These are phyloP conservation scores for Bubo blakistoni DNA, from an alignment of 2,113 vertebrate genomes.

Conservation along the genomic window DNA sequence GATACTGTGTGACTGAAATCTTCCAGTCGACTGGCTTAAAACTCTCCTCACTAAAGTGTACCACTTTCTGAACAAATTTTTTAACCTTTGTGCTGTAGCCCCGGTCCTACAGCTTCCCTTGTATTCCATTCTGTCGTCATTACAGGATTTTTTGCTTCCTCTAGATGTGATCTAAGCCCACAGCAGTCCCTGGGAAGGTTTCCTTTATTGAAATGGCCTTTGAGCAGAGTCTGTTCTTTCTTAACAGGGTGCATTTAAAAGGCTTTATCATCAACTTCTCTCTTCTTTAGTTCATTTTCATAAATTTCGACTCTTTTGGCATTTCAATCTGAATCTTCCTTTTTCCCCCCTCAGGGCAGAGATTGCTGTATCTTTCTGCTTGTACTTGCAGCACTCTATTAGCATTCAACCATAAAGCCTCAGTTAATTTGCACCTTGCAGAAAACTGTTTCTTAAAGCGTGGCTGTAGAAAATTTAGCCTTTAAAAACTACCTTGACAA, in stretches of 20 bases:
- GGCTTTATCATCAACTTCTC: neutral
- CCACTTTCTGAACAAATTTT: accelerated
- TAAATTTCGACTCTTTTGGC: neutral
- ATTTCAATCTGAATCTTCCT: neutral
- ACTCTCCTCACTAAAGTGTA: accelerated
- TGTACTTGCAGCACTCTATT: neutral
- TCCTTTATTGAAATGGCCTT: neutral
- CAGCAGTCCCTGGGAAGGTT: neutral
- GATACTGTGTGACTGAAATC: neutral
- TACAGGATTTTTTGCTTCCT: neutral
- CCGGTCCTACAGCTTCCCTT: neutral
- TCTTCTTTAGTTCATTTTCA: neutral
- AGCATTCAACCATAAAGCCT: neutral
- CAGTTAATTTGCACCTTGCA: neutral
- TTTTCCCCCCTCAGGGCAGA: neutral
- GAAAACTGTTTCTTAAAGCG: neutral
- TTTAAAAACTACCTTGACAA: neutral
- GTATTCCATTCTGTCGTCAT: accelerated
- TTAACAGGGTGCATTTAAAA: neutral
- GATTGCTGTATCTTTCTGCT: neutral
- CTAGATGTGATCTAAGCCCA: neutral
- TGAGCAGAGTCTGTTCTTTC: neutral
- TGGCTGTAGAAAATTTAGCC: neutral
- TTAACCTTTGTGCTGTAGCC: neutral
- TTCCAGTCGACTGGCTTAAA: neutral